phyloP scores from a whole-genome alignment of 2,113 vertebrate species.

The Steatornis caripensis region DNA sequence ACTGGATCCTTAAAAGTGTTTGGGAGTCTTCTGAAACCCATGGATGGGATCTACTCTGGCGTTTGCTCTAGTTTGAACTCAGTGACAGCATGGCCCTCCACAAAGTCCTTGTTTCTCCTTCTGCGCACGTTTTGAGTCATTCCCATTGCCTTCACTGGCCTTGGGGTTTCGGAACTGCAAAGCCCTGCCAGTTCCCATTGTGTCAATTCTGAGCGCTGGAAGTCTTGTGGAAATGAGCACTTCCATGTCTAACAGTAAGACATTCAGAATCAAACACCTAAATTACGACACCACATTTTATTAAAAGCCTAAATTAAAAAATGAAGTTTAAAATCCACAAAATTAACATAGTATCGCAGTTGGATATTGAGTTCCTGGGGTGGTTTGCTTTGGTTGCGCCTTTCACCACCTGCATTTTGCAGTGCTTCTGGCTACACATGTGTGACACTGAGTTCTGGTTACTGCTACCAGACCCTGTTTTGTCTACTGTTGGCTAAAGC shows the following conservation, averaged over 20 bases:
- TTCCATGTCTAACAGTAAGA: background rate
- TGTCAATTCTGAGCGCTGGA: background rate
- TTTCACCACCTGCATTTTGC: background rate
- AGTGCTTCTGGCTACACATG: background rate
- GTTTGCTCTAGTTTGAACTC: background rate
- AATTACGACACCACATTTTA: background rate
- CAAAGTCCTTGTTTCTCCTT: background rate
- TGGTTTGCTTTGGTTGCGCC: background rate
- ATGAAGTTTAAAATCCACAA: background rate
- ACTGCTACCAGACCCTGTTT: background rate
- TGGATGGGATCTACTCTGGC: background rate
- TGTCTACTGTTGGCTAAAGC: background rate
- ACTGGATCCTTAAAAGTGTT: background rate
- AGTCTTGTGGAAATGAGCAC: background rate
- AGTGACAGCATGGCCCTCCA: accelerated
- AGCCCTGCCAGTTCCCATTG: background rate
- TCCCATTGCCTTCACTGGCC: background rate
- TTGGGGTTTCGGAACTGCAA: background rate
- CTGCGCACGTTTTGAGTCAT: accelerated
- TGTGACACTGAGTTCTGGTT: background rate
- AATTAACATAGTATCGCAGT: background rate
- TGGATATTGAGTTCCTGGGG: background rate
- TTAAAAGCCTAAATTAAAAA: background rate
- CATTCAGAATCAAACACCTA: background rate
- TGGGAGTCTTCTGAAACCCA: background rate